Base-by-base conservation (phyloP, 2,113 vertebrate species). In the Bombycilla garrulus region DNA sequence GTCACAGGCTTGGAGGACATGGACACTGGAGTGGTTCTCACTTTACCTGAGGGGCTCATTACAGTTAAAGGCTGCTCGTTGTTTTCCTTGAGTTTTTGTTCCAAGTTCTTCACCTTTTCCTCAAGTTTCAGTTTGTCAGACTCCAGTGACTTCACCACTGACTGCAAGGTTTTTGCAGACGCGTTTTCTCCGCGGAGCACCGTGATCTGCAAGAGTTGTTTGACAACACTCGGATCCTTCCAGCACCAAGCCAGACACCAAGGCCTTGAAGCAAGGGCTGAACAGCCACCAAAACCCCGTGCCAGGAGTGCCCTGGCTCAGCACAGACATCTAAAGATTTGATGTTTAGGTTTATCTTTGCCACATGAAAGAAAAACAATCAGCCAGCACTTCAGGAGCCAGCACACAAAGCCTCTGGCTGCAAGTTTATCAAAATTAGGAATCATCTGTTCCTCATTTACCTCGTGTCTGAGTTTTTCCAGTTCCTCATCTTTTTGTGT, bases 401-500 rank as follows among this genome's bases (percentile, higher is more conserved):
- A 56, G 35, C 48, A 35, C 3, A 54, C 64, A 54, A 72, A 77
- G 26, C 42, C 40, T 72, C 33, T 33, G 81, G 48, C 65, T 33
- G 9, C 31, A 62, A 35, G 45, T 67, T 14, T 5, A 44, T 2
- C 26, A 0, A 81, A 87, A 64, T 29, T 6, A 48, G 42, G 42
- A 18, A 50, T 18, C 28, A 26, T 3, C 58, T 48, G 10, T 56
- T 81, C 64, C 38, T 78, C 73, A 25, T 36, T 81, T 97, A 99
- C 99, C 98, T 99, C 98, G 11, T 98, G 98, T 89, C 97, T 98
- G 95, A 99, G 98, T 71, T 98, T 98, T 90, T 99, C 98, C 95
- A 99, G 97, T 92, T 99, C 98, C 76, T 98, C 98, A 85, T 99
- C 99, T 96, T 98, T 99, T 70, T 99, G 98, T 47, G 98, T 98